Evolutionary conservation across 2,888 invertebrate genomes (phyloP).

Genomic region (Chrysolina haemoptera): DNA sequence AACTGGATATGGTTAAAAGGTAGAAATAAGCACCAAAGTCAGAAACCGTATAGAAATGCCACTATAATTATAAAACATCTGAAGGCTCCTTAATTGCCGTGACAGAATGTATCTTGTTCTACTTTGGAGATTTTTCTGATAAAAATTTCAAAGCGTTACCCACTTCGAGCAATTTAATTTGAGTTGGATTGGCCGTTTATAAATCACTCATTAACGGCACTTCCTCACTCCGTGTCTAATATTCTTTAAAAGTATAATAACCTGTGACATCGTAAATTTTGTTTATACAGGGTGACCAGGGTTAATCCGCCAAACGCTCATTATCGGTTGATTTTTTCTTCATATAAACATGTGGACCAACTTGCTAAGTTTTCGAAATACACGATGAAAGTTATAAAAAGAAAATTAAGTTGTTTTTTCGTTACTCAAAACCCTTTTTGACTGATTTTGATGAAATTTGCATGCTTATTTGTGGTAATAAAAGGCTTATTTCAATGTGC

Average conservation of each 20-base stretch:
- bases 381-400: too few relatives aligned
- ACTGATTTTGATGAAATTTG: too few relatives aligned
- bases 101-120: slow-evolving; percentile 61
- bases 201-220: slow-evolving; percentile 47
- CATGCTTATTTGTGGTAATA: too few relatives aligned
- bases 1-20: slow-evolving; percentile 56
- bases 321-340: too few relatives aligned
- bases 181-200: slow-evolving; percentile 41
- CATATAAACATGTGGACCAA: too few relatives aligned
- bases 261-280: slow-evolving; percentile 17
- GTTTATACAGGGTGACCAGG: too few relatives aligned
- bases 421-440: too few relatives aligned
- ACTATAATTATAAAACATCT: slow-evolving; percentile 60
- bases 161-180: slow-evolving; percentile 48
- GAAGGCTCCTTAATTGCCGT: slow-evolving; percentile 62
- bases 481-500: too few relatives aligned
- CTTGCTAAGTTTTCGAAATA: too few relatives aligned
- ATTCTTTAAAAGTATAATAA: slow-evolving; percentile 8
- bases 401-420: too few relatives aligned
- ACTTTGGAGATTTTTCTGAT: slow-evolving; percentile 53
- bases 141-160: slow-evolving; percentile 49
- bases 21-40: slow-evolving; percentile 55
- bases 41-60: slow-evolving; percentile 63
- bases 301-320: too few relatives aligned
- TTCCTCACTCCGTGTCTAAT: slow-evolving; percentile 26